phyloP scores from a whole-genome alignment of 2,797 vertebrate genomes.

The Enteromius thamalakanensis region DNA sequence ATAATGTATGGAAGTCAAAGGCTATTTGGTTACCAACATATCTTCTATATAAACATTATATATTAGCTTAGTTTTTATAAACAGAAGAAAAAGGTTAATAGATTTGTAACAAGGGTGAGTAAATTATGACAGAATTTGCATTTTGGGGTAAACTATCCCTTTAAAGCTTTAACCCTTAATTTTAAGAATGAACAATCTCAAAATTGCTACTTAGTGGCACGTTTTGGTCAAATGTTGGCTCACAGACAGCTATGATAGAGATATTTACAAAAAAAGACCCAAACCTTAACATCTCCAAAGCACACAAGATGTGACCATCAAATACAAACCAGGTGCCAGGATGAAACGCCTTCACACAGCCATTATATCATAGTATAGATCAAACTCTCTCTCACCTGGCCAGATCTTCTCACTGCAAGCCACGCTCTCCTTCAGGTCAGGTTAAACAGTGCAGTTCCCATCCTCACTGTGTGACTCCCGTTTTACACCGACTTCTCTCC shows the following conservation, averaged over 20 bases:
- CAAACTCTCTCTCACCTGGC: conserved; percentile 51
- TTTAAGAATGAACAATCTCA: not conserved
- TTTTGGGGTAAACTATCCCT: not conserved
- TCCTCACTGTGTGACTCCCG: conserved; percentile 45
- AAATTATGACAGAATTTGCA: not conserved
- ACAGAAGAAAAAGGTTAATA: not conserved
- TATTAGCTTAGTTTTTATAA: not conserved
- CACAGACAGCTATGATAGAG: not conserved
- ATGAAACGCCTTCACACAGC: not conserved
- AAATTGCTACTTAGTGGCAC: not conserved
- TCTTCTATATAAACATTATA: not conserved
- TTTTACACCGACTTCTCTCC: conserved; percentile 51
- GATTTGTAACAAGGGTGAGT: not conserved
- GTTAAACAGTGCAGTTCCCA: conserved; percentile 29
- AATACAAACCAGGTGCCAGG: not conserved
- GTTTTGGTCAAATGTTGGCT: not conserved
- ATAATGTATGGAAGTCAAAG: not conserved
- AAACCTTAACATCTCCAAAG: not conserved
- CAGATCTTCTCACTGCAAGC: conserved; percentile 29
- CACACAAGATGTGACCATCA: not conserved
- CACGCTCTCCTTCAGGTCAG: conserved; percentile 46
- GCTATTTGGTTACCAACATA: not conserved
- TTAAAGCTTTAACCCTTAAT: not conserved
- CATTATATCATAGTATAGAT: not conserved
- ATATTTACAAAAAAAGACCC: not conserved